Evolutionary conservation across 2,888 invertebrate genomes (phyloP).

Genomic region (Aleiodes leptofemur): DNA sequence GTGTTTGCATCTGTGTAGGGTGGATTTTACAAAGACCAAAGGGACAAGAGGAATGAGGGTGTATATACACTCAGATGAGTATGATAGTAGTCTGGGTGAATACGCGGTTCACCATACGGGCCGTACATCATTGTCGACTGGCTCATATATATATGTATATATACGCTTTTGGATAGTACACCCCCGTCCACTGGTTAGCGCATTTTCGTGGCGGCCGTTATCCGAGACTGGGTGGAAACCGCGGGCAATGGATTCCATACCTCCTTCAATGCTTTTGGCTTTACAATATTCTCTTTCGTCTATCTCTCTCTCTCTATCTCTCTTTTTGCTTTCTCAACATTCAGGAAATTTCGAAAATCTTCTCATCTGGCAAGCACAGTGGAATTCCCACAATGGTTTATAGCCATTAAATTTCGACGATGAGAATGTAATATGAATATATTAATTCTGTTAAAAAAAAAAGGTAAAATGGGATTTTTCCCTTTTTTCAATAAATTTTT

Average conservation of each 20-base stretch:
- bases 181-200: conserved; percentile 23
- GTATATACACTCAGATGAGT: conserved; percentile 41
- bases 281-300: conserved; percentile 25
- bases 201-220: conserved; percentile 40
- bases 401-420: conserved; percentile 1
- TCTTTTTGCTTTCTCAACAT: conserved; percentile 19
- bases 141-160: not conserved
- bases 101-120: conserved; percentile 67
- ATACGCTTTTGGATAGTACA: conserved; percentile 17
- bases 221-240: conserved; percentile 35
- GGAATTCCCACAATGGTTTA: conserved; percentile 4
- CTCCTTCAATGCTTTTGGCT: conserved; percentile 25
- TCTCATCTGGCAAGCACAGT: not conserved
- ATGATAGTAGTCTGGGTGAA: conserved; percentile 50
- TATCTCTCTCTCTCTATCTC: not conserved
- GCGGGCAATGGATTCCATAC: conserved; percentile 39
- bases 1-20: not conserved
- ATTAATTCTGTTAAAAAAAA: too few relatives aligned
- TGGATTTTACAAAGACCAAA: not conserved
- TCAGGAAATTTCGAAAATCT: conserved; percentile 6
- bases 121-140: conserved; percentile 67
- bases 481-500: too few relatives aligned
- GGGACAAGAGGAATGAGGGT: not conserved
- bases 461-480: too few relatives aligned
- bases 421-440: too few relatives aligned